phyloP scores from a whole-genome alignment of 2,888 invertebrate genomes.

The Malachius bipustulatus region DNA sequence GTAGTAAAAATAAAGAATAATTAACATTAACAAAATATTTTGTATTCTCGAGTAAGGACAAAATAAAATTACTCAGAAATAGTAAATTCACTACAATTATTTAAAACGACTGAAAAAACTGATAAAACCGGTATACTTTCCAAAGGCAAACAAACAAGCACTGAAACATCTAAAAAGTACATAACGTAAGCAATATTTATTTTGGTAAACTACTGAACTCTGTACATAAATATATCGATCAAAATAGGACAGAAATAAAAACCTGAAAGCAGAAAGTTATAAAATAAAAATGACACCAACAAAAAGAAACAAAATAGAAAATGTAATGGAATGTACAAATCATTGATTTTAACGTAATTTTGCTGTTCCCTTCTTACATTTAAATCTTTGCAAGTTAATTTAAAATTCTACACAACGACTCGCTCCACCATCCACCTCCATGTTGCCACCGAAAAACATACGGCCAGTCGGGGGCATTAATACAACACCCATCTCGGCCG shows the following conservation, averaged over 20 bases:
- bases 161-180: not conserved
- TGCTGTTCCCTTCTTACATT: constrained; percentile 48
- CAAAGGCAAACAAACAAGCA: not conserved
- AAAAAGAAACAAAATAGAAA: constrained; percentile 43
- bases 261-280: constrained; percentile 17
- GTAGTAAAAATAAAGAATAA: not conserved
- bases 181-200: constrained; percentile 1
- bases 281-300: constrained; percentile 41
- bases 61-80: constrained; percentile 1
- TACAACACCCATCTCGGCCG: not conserved
- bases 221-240: not conserved
- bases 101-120: not conserved
- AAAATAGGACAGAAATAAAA: not conserved
- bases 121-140: not conserved
- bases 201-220: constrained; percentile 3
- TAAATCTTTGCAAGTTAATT: constrained; percentile 27
- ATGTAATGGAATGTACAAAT: constrained; percentile 73
- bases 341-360: constrained; percentile 47
- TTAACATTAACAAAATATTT: constrained; percentile 2
- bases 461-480: not conserved
- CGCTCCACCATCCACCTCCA: not conserved
- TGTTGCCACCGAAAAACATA: not conserved
- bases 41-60: constrained; percentile 3
- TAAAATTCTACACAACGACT: constrained; percentile 22
- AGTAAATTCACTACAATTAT: not conserved